Evolutionary conservation across 2,113 vertebrate species (phyloP), one percentile per base, ranked within the genome.

Genomic region (Ailurus styani): DNA sequence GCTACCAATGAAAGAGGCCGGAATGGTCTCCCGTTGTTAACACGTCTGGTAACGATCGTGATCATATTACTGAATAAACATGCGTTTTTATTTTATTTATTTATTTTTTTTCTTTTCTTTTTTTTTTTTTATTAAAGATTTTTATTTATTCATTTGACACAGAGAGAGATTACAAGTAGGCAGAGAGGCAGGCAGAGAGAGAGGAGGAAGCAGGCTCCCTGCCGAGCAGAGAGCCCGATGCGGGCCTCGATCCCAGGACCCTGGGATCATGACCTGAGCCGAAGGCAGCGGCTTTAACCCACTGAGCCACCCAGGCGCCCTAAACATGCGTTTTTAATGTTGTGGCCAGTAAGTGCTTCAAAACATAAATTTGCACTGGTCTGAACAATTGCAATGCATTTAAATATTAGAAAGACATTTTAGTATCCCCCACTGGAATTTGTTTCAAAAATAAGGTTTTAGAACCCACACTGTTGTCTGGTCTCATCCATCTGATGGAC

Each of bases 361-460:
- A 34, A 91, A 72, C 17, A 47, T n/a, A 87, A 47, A 15, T 97
- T 90, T 89, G 31, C 34, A n/a, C 83, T 78, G 70, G 50, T 57
- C 73, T 95, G n/a, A 84, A 79, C 52, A 70, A 83, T 57, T 87
- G 54, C 29, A 34, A 5, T 96, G 23, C 60, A 10, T 84, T 96
- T 96, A 88, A 78, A 64, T 90, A 84, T 87, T 95, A 77, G 93
- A 77, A 70, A 92, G 87, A 85, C 40, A 86, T 86, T 88, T 89
- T 91, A 89, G 91, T 91, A 73, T 96, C 96, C 17, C 13, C 31
- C n/a, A 52, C 23, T 89, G 77, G 87, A 91, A 57, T 97, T 96
- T 91, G 52, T 93, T 77, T 89, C 21, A 79, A 96, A 95, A 93
- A 89, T 62, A 88, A 54, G 12, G 27, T 79, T 88, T 93, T 87